These are phyloP conservation scores for Tapirus terrestris DNA, from an alignment of 2,113 vertebrate species.

Conservation along the genomic window DNA sequence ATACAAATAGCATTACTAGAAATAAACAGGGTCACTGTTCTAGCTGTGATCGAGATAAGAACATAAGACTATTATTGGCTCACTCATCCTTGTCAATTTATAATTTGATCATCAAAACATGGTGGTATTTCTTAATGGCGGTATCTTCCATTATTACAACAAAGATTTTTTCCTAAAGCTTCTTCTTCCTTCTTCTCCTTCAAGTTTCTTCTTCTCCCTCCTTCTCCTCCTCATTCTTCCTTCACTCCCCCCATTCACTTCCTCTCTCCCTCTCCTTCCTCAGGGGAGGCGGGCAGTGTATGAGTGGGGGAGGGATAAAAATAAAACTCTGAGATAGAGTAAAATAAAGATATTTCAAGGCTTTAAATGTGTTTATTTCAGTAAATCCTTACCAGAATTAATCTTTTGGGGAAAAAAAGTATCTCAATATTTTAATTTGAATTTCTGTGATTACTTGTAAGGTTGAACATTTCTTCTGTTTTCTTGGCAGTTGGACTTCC, in stretches of 20 bases:
- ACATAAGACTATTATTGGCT: not conserved
- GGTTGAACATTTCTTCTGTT: not conserved
- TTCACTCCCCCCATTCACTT: not conserved
- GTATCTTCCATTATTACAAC: not conserved
- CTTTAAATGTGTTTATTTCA: not conserved
- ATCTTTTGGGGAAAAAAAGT: not conserved
- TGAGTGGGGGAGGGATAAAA: not conserved
- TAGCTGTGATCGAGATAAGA: not conserved
- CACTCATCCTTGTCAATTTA: not conserved
- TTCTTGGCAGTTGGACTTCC: not conserved
- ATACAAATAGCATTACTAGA: not conserved
- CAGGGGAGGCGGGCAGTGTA: no score
- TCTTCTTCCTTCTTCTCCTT: not conserved
- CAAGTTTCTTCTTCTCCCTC: not conserved
- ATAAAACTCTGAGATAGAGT: not conserved
- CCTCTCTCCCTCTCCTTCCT: not conserved
- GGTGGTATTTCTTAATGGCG: not conserved
- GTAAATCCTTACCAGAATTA: not conserved
- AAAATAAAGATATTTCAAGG: constrained; percentile 6
- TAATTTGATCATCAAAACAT: constrained; percentile 4
- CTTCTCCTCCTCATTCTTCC: not conserved
- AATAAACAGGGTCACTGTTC: not conserved
- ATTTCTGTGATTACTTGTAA: not conserved
- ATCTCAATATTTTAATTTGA: not conserved
- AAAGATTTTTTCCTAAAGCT: not conserved